A percentile compares a stretch with the other conserved stretches of the same genome.
Conservation (phyloP, 2,797 vertebrate genomes). For the Hipposideros larvatus region DNA sequence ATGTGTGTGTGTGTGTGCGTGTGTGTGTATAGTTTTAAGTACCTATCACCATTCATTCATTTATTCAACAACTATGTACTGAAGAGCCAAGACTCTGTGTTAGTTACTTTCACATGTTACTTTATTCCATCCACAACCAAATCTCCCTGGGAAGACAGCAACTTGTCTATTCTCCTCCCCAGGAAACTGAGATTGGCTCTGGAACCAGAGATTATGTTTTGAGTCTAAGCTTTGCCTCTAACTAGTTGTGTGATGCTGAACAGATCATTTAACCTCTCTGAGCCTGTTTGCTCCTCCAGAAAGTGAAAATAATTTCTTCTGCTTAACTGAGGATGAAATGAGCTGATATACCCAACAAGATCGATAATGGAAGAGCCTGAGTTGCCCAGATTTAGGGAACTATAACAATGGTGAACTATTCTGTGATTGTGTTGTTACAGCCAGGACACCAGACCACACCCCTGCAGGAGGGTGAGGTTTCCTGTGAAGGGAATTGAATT, state of each 20-base stretch:
- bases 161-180: background rate
- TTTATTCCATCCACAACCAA: background rate
- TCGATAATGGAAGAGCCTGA: background rate
- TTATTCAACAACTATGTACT: background rate
- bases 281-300: background rate
- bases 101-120: background rate
- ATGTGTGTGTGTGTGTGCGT: too few relatives aligned
- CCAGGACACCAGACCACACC: slow-evolving; percentile 66
- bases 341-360: background rate
- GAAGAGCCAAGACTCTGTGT: background rate
- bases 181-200: background rate
- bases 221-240: slow-evolving; percentile 24
- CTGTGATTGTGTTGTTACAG: slow-evolving; percentile 28
- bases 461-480: slow-evolving; percentile 74
- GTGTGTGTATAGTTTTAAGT: too few relatives aligned
- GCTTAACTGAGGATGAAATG: background rate
- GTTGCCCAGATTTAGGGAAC: background rate
- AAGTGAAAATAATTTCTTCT: slow-evolving; percentile 3
- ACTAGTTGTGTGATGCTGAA: background rate
- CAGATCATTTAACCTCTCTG: background rate
- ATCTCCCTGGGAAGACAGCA: background rate
- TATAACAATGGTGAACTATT: background rate
- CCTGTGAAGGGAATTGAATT: slow-evolving; percentile 77
- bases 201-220: background rate
- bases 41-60: background rate